A percentile compares a stretch with the other conserved stretches of the same genome.
Conservation (phyloP, 1,140 invertebrate genomes). For the Sitodiplosis mosellana region DNA sequence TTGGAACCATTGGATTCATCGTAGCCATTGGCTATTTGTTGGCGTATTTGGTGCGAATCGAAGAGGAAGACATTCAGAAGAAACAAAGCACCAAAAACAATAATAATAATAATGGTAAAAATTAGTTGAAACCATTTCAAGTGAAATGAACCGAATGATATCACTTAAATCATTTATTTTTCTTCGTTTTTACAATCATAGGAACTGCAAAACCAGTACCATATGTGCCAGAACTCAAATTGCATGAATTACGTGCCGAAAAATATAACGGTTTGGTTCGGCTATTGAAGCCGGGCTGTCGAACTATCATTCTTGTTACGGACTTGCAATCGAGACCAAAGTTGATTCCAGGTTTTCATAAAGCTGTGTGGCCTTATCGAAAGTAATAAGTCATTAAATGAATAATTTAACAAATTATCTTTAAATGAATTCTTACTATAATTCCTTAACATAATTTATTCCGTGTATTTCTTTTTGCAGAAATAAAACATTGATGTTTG, state of each 20-base stretch:
- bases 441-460: constrained; percentile 3
- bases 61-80: constrained; percentile 57
- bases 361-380: constrained; percentile 85
- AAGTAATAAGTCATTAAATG: constrained; percentile 39
- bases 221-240: constrained; percentile 37
- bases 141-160: too few species aligned
- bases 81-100: constrained; percentile 23
- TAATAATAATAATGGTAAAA: constrained; percentile 15
- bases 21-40: constrained; percentile 69
- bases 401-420: too few species aligned
- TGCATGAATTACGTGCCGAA: constrained; percentile 86
- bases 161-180: neutral
- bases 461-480: constrained; percentile 18
- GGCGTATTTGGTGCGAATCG: constrained; percentile 67
- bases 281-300: constrained; percentile 83
- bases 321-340: constrained; percentile 73
- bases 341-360: constrained; percentile 78
- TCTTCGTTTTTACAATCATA: neutral
- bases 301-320: constrained; percentile 79
- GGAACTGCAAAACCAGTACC: constrained; percentile 8
- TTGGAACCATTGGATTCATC: constrained; percentile 66
- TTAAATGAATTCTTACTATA: constrained; percentile 3
- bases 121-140: neutral
- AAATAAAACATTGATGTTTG: constrained; percentile 86
- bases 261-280: constrained; percentile 90